Evolutionary conservation across 2,797 vertebrate genomes (phyloP).

Genomic region (Galagoides demidoff): DNA sequence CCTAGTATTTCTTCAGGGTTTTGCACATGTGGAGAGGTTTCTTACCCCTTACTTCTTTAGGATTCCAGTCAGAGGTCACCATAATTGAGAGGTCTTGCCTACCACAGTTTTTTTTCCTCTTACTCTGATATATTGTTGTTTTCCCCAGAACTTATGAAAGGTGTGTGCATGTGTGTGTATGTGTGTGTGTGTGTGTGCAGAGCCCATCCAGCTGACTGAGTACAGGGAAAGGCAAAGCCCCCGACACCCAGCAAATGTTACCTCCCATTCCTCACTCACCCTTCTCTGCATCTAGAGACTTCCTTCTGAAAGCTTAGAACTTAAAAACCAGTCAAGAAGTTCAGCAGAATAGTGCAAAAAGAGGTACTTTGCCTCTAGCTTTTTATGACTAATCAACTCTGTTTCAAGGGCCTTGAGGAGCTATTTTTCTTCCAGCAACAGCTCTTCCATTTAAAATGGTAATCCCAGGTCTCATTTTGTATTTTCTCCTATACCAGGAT

Average conservation of each 20-base stretch:
- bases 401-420: slow-evolving; percentile 18
- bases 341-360: neutral
- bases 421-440: slow-evolving; percentile 52
- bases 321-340: slow-evolving; percentile 46
- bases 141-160: neutral
- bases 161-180: neutral
- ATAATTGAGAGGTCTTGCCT: neutral
- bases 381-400: slow-evolving; percentile 61
- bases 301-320: slow-evolving; percentile 29
- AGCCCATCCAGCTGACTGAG: neutral
- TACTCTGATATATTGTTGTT: neutral
- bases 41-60: neutral
- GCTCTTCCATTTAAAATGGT: slow-evolving; percentile 61
- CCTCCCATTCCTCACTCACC: neutral
- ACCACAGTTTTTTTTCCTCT: neutral
- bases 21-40: accelerated
- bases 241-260: neutral
- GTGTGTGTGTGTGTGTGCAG: neutral
- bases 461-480: slow-evolving; percentile 64
- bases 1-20: neutral
- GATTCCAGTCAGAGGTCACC: neutral
- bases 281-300: neutral
- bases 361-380: neutral
- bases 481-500: slow-evolving; percentile 28
- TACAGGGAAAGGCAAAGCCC: neutral